A percentile compares a stretch with the other conserved stretches of the same genome.
phyloP scores from a whole-genome alignment of 2,113 vertebrate genomes.

The Mustela lutreola region DNA sequence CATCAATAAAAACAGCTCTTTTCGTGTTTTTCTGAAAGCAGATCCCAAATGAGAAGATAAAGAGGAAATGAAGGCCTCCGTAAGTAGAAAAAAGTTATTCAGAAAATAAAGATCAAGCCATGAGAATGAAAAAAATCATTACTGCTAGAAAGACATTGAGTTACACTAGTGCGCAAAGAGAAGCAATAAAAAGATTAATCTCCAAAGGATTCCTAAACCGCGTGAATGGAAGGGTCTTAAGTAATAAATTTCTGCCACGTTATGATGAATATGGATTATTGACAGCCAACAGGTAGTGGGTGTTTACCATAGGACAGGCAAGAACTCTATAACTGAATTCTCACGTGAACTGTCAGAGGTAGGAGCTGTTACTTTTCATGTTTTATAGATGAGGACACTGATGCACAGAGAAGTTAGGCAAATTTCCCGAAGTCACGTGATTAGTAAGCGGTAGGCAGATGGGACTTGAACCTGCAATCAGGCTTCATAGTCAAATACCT shows the following conservation, averaged over 20 bases:
- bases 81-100: neutral
- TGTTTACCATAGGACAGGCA: neutral
- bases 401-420: neutral
- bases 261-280: neutral
- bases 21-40: constrained; percentile 38
- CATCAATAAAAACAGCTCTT: neutral
- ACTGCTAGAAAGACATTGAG: neutral
- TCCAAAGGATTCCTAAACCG: neutral
- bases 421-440: neutral
- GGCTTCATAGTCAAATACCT: neutral
- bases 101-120: constrained; percentile 47
- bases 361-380: neutral
- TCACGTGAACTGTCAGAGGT: neutral
- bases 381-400: neutral
- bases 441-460: neutral
- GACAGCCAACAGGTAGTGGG: neutral
- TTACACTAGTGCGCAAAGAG: neutral
- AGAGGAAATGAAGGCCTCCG: neutral
- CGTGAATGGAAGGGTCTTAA: neutral
- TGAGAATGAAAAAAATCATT: constrained; percentile 35
- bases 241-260: neutral
- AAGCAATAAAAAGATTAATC: neutral
- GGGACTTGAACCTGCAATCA: constrained; percentile 14
- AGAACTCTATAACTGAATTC: neutral
- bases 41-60: constrained; percentile 54